Evolutionary conservation across 2,888 invertebrate species (phyloP).

Genomic region (Scrobipalpa atriplicella): DNA sequence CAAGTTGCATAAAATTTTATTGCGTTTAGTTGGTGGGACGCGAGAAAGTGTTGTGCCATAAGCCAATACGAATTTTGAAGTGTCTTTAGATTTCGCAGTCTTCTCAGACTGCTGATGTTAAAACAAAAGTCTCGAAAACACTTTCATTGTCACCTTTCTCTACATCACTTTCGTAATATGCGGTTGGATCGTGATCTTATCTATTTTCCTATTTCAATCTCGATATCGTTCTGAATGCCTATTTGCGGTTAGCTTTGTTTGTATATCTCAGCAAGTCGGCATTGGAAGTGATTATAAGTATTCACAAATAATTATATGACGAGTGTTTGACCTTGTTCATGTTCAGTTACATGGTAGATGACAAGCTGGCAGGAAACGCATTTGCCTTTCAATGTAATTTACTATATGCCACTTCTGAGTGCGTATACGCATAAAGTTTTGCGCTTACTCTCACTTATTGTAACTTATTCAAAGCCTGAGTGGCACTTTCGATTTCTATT

Average conservation of each 20-base stretch:
- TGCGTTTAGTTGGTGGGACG: background rate
- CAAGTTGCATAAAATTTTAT: background rate
- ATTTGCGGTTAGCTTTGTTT: constrained; percentile 35
- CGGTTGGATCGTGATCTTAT: constrained; percentile 36
- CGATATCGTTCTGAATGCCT: constrained; percentile 31
- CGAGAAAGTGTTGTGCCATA: background rate
- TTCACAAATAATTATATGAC: background rate
- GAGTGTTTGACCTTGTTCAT: constrained; percentile 40
- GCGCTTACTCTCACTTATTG: constrained; percentile 14
- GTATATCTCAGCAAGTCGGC: constrained; percentile 19
- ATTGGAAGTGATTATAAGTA: background rate
- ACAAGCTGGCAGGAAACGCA: constrained; percentile 42
- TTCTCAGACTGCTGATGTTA: constrained; percentile 10
- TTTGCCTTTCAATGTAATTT: constrained; percentile 35
- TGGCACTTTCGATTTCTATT: constrained; percentile 1
- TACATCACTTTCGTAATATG: constrained; percentile 34
- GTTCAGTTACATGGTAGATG: constrained; percentile 38
- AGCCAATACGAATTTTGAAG: background rate
- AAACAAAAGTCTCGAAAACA: constrained; percentile 34
- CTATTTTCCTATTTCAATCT: constrained; percentile 33
- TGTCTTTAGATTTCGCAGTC: background rate
- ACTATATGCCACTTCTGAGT: constrained; percentile 9
- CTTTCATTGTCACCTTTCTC: constrained; percentile 55
- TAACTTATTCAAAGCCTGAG: constrained; percentile 4
- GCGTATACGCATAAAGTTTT: constrained; percentile 17